These are phyloP conservation scores for Synergus japonicus DNA, from an alignment of 2,888 invertebrate species.

Conservation along the genomic window DNA sequence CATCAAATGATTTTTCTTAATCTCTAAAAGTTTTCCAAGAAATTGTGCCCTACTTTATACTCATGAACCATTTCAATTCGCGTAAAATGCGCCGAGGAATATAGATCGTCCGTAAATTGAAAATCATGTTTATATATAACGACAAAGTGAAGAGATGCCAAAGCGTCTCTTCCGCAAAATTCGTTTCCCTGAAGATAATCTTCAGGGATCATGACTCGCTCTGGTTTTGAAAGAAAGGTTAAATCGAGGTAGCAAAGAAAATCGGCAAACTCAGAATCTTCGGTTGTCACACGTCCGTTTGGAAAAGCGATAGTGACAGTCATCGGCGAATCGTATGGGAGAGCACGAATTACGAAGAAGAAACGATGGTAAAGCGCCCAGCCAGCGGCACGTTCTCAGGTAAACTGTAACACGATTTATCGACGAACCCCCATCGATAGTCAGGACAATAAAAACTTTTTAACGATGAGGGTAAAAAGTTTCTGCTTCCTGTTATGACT, in stretches of 20 bases:
- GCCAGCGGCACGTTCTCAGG: conserved; percentile 24
- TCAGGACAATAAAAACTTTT: conserved; percentile 7
- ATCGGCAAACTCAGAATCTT: conserved; percentile 26
- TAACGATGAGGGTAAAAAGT: background rate
- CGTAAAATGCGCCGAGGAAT: background rate
- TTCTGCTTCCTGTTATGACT: too few relatives aligned
- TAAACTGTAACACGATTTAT: conserved; percentile 18
- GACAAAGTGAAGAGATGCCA: conserved; percentile 48
- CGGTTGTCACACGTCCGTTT: conserved; percentile 31
- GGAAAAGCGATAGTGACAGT: conserved; percentile 54
- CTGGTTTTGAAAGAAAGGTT: conserved; percentile 27
- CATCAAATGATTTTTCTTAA: background rate
- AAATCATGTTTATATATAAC: conserved; percentile 48
- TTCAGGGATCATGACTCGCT: conserved; percentile 28
- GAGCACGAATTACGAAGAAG: conserved; percentile 26
- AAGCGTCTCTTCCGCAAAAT: conserved; percentile 39
- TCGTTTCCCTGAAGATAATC: conserved; percentile 49
- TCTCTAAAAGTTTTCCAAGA: background rate
- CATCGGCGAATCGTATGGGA: conserved; percentile 48
- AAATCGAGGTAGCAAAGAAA: conserved; percentile 28
- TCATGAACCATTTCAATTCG: background rate
- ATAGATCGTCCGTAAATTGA: conserved; percentile 43
- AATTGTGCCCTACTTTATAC: too few relatives aligned
- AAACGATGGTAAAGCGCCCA: conserved; percentile 44
- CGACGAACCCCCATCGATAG: background rate